Evolutionary conservation across 2,888 invertebrate genomes (phyloP), one percentile per base, ranked within the genome.

Genomic region (Ferrisia virgata): DNA sequence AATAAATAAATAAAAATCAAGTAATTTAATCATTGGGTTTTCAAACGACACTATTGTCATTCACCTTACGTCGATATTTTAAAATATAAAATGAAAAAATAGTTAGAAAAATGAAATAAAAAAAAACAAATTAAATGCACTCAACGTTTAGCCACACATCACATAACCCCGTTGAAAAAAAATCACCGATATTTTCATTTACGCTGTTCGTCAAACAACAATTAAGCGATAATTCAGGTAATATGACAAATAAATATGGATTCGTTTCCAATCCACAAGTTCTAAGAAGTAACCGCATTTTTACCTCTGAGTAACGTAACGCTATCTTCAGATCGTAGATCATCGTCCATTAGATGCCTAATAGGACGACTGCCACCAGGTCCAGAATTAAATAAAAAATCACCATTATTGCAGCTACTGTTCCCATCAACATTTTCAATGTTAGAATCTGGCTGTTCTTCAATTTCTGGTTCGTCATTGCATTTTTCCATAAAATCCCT

Each of bases 401-500:
- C 83, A 47, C 83, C 83, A 76, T 83, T 83, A 33, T 83, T 83
- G 40, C 83, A 83, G 43, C 40, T 76, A 28, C 28, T 47, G 18
- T 47, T 76, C 15, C 43, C 72, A 28, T 83, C 83, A n/a, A 22
- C 31, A 8, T 15, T 83, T 43, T 83, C 83, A 22, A 31, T 18
- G 43, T 22, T 76, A 8, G 76, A 83, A 47, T 83, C 83, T 6
- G 83, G 83, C 33, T 83, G 83, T 31, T 83, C 83, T 83, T 83
- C 83, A 8, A 83, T 83, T 25, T 83, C 83, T 18, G 83, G 83
- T 31, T 83, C 83, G 47, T 83, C 83, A 47, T 83, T 83, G 28
- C 83, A 83, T 47, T 83, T 83, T 76, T 83, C 83, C 83, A 83
- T 83, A 18, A 83, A 83, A 76, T 83, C 83, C 64, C 64, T 39